Base-by-base conservation (phyloP, 2,888 invertebrate genomes). In the Sminthurinus aureus region DNA sequence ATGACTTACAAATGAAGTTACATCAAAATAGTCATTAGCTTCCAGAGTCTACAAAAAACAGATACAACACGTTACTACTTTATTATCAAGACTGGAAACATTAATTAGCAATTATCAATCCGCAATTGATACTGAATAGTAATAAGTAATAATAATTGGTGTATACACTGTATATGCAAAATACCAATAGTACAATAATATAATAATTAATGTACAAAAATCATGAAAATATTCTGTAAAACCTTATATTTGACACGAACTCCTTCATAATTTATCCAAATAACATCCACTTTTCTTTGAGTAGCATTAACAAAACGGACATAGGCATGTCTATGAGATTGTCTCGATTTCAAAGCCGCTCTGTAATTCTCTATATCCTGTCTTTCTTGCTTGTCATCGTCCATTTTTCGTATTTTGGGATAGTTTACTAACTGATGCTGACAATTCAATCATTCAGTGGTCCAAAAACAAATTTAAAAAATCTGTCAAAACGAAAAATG, bases 221-320 rank as follows among this genome's bases (percentile, higher is more conserved):
- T 26, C 22, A 71, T 12, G 24, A 26, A 24, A 71, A 8, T 4
- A 26, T 22, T 38, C 6, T 38, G 38, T 26, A 4, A n/a, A n/a
- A 88, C 88, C 86, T 87, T 88, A 79, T 88, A 88, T 81, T 88
- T 88, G 6, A 88, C 88, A 24, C 87, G 84, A 51, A 87, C 87
- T n/a, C 96, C 96, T 73, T 92, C 90, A 89, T 93, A 96, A 90
- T 96, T 94, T 22, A 96, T 92, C 97, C 97, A 96, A 89, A 94
- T 92, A 0, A 95, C 91, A 84, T 93, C 93, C 0, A 94, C 92
- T 26, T 89, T 90, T 52, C 92, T 90, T 9, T 90, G 89, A 0
- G 94, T 93, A 64, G 90, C 91, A 89, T 95, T 95, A 50, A 91
- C 89, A 90, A 95, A 94, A 86, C 92, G 91, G 38, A 94, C 91